Conservation (phyloP, 2,888 invertebrate species). For the Notocelia uddmanniana region DNA sequence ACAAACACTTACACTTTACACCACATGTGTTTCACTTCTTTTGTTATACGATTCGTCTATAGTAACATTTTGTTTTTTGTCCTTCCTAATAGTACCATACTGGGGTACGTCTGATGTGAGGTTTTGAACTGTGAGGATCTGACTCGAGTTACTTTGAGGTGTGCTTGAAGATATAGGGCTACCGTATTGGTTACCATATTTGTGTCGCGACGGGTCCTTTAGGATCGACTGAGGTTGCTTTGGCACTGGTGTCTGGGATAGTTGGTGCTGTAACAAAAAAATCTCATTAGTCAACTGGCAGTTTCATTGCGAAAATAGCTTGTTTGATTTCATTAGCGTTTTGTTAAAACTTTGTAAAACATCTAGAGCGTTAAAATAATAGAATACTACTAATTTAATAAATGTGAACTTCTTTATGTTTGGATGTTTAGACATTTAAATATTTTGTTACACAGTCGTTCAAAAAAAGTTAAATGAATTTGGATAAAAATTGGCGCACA, state of each 20-base stretch:
- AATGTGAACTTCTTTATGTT: too few relatives aligned
- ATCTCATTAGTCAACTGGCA: background rate
- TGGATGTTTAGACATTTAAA: too few relatives aligned
- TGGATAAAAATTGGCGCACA: too few relatives aligned
- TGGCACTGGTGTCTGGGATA: conserved; percentile 69
- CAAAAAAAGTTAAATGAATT: too few relatives aligned
- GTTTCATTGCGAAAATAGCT: background rate
- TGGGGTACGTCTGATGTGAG: conserved; percentile 81
- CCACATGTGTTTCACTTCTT: conserved; percentile 78
- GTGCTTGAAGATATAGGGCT: conserved; percentile 78
- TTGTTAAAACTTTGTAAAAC: too few relatives aligned
- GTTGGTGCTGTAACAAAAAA: conserved; percentile 72
- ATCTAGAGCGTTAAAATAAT: too few relatives aligned
- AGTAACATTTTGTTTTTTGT: conserved; percentile 82
- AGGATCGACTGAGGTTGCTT: conserved; percentile 88
- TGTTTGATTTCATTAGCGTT: background rate
- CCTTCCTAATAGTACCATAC: conserved; percentile 83
- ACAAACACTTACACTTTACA: conserved; percentile 67
- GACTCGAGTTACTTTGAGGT: conserved; percentile 78
- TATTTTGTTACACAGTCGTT: too few relatives aligned
- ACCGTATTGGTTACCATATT: conserved; percentile 84
- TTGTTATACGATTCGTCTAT: conserved; percentile 80
- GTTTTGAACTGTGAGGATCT: conserved; percentile 87
- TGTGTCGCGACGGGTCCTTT: conserved; percentile 87
- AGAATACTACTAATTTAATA: too few relatives aligned